Evolutionary conservation across 2,113 vertebrate genomes (phyloP).

Genomic region (Psilopogon haemacephalus): DNA sequence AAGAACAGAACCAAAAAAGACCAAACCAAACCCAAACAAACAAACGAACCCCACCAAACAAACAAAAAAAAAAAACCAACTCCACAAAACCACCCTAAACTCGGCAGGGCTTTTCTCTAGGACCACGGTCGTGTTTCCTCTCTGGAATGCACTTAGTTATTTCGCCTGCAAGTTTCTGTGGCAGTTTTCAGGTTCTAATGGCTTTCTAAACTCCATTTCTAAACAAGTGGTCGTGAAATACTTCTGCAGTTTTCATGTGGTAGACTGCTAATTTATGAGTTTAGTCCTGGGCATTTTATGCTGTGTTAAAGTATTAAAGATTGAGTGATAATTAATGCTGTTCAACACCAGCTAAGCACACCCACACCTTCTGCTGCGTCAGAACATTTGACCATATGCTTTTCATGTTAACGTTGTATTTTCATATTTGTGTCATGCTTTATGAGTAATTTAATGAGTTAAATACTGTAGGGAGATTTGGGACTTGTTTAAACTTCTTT

Average conservation of each 20-base stretch:
- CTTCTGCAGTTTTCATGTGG: not conserved
- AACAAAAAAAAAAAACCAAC: not conserved
- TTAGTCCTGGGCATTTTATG: not conserved
- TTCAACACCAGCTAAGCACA: not conserved
- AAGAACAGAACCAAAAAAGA: not conserved
- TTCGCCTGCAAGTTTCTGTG: not conserved
- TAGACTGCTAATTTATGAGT: not conserved
- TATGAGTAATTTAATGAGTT: slow-evolving; percentile 2
- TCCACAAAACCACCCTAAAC: not conserved
- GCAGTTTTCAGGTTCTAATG: not conserved
- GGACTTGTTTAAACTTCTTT: not conserved
- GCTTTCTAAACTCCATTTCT: not conserved
- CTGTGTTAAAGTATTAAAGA: not conserved
- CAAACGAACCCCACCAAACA: not conserved
- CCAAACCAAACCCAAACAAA: no score
- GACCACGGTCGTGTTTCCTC: rapidly evolving
- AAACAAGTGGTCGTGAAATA: not conserved
- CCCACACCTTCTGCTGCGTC: slow-evolving; percentile 11
- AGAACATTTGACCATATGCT: not conserved
- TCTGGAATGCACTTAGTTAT: not conserved
- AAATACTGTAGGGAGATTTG: not conserved
- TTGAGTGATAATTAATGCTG: not conserved
- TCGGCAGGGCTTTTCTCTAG: not conserved
- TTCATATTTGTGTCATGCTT: not conserved
- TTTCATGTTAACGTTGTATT: slow-evolving; percentile 11